Conservation (phyloP, 2,113 vertebrate species). For the Columba livia region DNA sequence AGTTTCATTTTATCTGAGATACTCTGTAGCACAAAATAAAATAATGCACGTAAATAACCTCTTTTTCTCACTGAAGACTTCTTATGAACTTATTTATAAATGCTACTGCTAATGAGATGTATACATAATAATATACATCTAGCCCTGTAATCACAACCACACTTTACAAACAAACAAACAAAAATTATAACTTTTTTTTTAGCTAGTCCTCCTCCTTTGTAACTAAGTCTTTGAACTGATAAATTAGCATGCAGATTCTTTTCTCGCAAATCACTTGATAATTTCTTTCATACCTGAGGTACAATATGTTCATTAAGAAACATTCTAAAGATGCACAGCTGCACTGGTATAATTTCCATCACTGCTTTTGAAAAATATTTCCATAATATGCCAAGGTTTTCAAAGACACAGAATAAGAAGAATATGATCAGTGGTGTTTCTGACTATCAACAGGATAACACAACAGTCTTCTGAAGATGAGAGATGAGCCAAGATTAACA, state of each 20-base stretch:
- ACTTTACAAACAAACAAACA: not conserved
- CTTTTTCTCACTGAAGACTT: not conserved
- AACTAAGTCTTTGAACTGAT: slow-evolving; percentile 28
- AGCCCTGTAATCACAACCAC: not conserved
- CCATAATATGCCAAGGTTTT: slow-evolving; percentile 26
- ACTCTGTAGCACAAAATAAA: not conserved
- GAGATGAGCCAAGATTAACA: not conserved
- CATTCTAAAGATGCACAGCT: slow-evolving; percentile 43
- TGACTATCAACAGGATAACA: not conserved
- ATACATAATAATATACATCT: not conserved
- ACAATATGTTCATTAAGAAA: slow-evolving; percentile 39
- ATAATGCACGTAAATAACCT: not conserved
- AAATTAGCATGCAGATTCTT: slow-evolving; percentile 30
- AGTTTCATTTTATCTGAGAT: not conserved
- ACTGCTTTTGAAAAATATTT: slow-evolving; percentile 26
- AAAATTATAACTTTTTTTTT: not conserved
- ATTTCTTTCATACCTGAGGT: slow-evolving; percentile 41
- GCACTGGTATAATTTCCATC: not conserved
- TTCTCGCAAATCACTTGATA: slow-evolving; percentile 42
- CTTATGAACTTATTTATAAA: not conserved
- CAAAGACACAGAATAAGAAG: slow-evolving; percentile 7
- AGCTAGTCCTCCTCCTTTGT: not conserved
- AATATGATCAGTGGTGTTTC: not conserved
- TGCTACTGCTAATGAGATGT: not conserved
- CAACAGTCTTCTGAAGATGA: slow-evolving; percentile 23